phyloP scores from a whole-genome alignment of 1,140 invertebrate genomes.

The Solen grandis region DNA sequence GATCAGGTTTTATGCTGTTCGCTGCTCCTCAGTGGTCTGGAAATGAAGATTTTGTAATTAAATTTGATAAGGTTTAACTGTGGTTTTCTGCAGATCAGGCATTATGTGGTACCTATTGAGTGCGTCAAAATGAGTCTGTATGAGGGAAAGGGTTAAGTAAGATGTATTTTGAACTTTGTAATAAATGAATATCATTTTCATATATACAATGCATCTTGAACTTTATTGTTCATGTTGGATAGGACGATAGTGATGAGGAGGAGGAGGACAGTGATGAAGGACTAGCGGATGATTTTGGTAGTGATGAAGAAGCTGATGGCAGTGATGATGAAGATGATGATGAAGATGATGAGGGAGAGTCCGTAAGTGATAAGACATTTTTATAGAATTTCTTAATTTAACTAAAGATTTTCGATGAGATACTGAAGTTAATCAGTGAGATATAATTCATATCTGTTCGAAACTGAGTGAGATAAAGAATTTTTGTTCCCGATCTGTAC shows the following conservation, averaged over 20 bases:
- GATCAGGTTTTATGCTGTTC: no score
- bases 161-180: background rate
- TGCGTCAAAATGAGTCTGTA: background rate
- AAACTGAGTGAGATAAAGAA: background rate
- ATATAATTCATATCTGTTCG: background rate
- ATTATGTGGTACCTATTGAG: background rate
- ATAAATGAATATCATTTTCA: no score
- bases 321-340: conserved; percentile 82
- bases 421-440: background rate
- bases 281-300: conserved; percentile 82
- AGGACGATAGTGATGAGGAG: conserved; percentile 60
- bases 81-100: background rate
- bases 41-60: background rate
- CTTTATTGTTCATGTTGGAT: background rate
- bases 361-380: background rate
- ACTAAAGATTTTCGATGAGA: background rate
- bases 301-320: conserved; percentile 67
- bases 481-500: no score
- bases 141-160: background rate
- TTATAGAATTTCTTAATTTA: background rate
- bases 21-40: no score
- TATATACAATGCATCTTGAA: no score
- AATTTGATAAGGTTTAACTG: background rate
- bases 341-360: conserved; percentile 45
- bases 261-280: conserved; percentile 66